Evolutionary conservation across 2,797 vertebrate genomes (phyloP), one percentile per base, ranked within the genome.

Genomic region (Gephyroberyx darwinii): DNA sequence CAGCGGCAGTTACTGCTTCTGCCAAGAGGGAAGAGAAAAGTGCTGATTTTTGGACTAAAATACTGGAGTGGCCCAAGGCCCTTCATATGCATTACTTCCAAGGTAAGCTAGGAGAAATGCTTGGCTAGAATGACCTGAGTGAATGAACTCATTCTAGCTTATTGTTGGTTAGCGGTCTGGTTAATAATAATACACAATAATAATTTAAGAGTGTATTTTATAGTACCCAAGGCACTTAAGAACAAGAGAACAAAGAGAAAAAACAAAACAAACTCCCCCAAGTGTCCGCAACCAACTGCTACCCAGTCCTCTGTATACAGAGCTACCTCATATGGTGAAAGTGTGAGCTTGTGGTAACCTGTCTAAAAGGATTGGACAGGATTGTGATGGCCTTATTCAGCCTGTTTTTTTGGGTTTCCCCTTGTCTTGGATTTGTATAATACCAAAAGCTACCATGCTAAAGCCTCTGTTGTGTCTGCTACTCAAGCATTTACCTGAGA

Each of bases 1-100:
- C 87, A 82, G 81, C 61, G 0, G 59, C 81, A 83, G 80, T 72
- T 37, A 50, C 79, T 77, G 81, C 81, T 82, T 84, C 85, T 83
- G 67, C 78, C 83, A 75, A 84, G 78, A 89, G 69, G 45, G 83
- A 84, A 80, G 86, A 88, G 76, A 88, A 86, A 86, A 85, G 72
- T 78, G 84, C 72, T 84, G 74, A 87, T 86, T 89, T 92, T 86
- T 91, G 90, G 90, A 92, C 86, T 84, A 91, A 90, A 88, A 83
- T 92, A 80, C 75, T 91, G 83, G 87, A 88, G 80, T 92, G 90
- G 90, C 89, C 89, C 61, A 88, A 74, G 84, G 88, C 90, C 89
- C 75, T 91, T 88, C 80, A 92, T 83, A 88, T 78, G 52, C 87
- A 84, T 89, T 88, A 90, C 81, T 79, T 87, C 67, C 80, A 87